Evolutionary conservation across 2,888 invertebrate species (phyloP), one percentile per base, ranked within the genome.

Genomic region (Cephus sareptanus): DNA sequence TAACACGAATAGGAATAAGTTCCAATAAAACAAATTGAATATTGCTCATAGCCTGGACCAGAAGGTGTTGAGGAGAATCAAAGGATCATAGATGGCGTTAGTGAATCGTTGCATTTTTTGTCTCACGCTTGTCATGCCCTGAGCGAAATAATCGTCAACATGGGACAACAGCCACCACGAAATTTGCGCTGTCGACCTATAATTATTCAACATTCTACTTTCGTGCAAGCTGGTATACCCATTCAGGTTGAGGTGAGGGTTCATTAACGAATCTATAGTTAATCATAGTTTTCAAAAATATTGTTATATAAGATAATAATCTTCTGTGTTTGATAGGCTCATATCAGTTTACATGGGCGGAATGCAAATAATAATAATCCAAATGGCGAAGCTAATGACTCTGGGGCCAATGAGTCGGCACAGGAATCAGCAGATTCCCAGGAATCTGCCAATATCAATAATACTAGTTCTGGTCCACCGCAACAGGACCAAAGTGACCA

Each of bases 81-180:
- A 90, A 93, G 94, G 23, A 92, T 95, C 70, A 95, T 95, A 82
- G 95, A 96, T 87, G 93, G 95, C 76, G 95, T 97, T 0, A 95
- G 96, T 0, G 96, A 97, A 90, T 94, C 96, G 34, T 93, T 98
- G 88, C 98, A 98, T 90, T 96, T 95, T 83, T 93, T 98, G 85
- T 95, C 97, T 3, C 98, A 98, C 89, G 96, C 96, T 1, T 97
- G 96, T 91, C 98, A 98, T 89, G 95, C 96, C 1, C 93, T 97
- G 74, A 98, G 98, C 87, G 98, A 98, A 89, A 94, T 98, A 75
- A 95, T 95, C 90, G 93, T 96, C 74, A 94, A 96, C 87, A 93
- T 96, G 81, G 93, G 94, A 40, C 93, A 94, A 83, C 92, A 94
- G 9, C 94, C 95, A 9, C 96, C 96, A 0, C 93, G 97, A 79